Percentiles rank a stretch among this genome's conserved stretches.
Conservation (phyloP, 2,888 invertebrate species). For the Metopia argyrocephala region DNA sequence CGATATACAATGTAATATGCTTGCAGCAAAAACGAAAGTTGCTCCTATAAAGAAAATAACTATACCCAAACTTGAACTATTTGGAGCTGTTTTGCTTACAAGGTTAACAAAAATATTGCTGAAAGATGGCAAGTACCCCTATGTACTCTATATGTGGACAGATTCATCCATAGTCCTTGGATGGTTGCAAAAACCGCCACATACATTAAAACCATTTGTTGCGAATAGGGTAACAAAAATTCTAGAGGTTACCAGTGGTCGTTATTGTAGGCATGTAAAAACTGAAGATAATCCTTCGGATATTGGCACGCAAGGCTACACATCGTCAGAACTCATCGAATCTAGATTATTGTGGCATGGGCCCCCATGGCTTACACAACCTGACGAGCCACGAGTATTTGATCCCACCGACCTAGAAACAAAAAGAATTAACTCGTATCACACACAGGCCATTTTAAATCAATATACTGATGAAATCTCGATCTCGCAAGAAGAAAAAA, state of each 20-base stretch:
- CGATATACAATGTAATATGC: too few relatives aligned
- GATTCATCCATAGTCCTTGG: conserved; percentile 2
- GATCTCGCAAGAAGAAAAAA: not conserved
- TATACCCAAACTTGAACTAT: not conserved
- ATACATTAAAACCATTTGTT: not conserved
- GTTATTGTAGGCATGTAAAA: too few relatives aligned
- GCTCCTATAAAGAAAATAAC: not conserved
- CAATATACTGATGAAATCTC: not conserved
- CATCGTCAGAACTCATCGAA: not conserved
- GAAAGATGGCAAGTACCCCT: not conserved
- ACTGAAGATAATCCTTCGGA: too few relatives aligned
- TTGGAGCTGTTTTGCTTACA: not conserved
- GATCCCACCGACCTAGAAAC: not conserved
- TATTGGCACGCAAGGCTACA: not conserved
- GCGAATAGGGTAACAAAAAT: not conserved
- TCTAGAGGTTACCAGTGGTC: not conserved
- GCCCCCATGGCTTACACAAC: not conserved
- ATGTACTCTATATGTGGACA: not conserved
- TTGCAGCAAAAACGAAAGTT: conserved; percentile 5
- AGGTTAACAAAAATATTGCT: not conserved
- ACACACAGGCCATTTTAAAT: not conserved
- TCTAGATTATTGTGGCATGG: not conserved
- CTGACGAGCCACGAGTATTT: not conserved
- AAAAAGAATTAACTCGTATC: not conserved
- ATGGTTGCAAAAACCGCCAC: not conserved